These are phyloP conservation scores for Mongoloraphidia duomilia DNA, from an alignment of 2,888 invertebrate genomes.

Conservation along the genomic window DNA sequence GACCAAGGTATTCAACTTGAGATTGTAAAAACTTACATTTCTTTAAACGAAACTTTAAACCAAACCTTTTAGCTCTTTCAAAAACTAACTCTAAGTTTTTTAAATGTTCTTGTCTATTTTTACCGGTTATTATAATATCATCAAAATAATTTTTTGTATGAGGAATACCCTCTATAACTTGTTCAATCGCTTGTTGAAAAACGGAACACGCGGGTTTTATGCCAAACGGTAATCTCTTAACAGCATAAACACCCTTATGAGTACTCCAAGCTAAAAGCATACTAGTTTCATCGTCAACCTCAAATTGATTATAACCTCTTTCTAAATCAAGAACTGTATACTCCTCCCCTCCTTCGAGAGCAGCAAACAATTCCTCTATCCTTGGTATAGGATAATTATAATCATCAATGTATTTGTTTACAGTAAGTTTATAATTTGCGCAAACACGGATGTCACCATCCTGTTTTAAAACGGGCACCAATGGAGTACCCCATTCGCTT, in stretches of 20 bases:
- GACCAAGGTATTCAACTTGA: slow-evolving; percentile 19
- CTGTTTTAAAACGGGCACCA: too few relatives aligned
- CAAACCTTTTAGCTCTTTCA: slow-evolving; percentile 11
- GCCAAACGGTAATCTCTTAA: slow-evolving; percentile 23
- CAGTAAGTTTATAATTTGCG: too few relatives aligned
- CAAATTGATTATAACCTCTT: slow-evolving; percentile 22
- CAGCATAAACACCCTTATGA: slow-evolving; percentile 22
- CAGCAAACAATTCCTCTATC: too few relatives aligned
- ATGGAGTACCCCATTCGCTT: slow-evolving; percentile 17
- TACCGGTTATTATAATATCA: slow-evolving; percentile 17
- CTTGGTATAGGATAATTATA: too few relatives aligned
- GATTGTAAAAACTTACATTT: slow-evolving; percentile 20
- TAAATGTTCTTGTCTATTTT: slow-evolving; percentile 12
- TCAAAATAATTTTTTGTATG: too few relatives aligned
- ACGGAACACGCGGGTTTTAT: slow-evolving; percentile 14
- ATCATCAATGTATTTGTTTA: too few relatives aligned
- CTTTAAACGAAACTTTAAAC: slow-evolving; percentile 15
- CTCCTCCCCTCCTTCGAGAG: slow-evolving; percentile 8
- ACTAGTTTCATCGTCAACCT: slow-evolving; percentile 18
- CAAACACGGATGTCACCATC: too few relatives aligned
- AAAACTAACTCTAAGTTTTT: slow-evolving; percentile 13
- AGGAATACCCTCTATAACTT: too few relatives aligned
- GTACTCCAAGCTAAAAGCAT: slow-evolving; percentile 19
- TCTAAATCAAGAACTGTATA: slow-evolving; percentile 14
- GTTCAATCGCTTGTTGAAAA: too few relatives aligned